A percentile compares a stretch with the other conserved stretches of the same genome.
Evolutionary conservation across 2,113 vertebrate genomes (phyloP).

Genomic region (Saccopteryx bilineata): DNA sequence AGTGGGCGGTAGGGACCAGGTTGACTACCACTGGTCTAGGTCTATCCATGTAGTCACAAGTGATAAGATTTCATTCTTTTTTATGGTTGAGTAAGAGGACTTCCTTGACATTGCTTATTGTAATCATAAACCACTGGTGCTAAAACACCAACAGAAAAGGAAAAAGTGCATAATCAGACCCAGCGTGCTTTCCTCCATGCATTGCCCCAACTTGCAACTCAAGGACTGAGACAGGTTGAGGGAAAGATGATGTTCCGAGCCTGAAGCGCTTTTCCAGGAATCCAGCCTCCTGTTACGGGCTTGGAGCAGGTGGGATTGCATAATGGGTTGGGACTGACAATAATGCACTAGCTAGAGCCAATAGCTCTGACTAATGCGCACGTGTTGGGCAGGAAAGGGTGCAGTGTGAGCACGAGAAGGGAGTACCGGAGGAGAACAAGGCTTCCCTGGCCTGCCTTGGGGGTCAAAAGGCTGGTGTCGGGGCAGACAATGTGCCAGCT

Average conservation of each 20-base stretch:
- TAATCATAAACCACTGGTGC: background rate
- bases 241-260: background rate
- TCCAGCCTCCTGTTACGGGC: background rate
- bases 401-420: background rate
- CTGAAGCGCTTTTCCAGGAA: background rate
- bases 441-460: background rate
- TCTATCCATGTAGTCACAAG: background rate
- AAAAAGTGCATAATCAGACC: background rate
- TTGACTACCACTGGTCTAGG: too few relatives aligned
- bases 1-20: too few relatives aligned
- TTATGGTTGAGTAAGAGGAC: background rate
- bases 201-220: background rate
- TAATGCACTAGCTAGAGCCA: background rate
- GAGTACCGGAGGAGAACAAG: background rate
- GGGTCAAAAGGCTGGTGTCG: background rate
- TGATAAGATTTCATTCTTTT: background rate
- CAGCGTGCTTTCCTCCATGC: background rate
- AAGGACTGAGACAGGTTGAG: background rate
- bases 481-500: background rate
- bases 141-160: background rate
- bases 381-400: background rate
- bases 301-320: background rate
- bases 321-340: background rate
- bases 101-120: background rate
- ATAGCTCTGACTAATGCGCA: rapidly evolving